These are phyloP conservation scores for Eleginops maclovinus DNA, from an alignment of 2,113 vertebrate species.

Conservation along the genomic window DNA sequence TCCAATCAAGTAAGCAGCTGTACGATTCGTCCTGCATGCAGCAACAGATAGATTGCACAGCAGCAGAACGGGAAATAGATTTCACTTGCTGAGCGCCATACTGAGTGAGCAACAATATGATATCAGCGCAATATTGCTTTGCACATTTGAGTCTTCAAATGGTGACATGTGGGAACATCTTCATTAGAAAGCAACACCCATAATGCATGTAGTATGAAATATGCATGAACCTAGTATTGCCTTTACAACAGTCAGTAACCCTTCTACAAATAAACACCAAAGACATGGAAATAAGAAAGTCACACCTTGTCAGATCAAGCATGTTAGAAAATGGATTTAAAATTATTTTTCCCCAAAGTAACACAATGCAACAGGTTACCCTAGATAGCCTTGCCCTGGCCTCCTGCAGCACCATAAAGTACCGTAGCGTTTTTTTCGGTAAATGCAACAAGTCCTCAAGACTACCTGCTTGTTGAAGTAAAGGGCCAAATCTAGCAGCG, in stretches of 20 bases:
- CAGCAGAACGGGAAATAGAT: conserved; percentile 29
- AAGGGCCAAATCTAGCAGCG: no score
- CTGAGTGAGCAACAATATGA: conserved; percentile 14
- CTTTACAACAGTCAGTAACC: neutral
- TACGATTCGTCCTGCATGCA: conserved; percentile 30
- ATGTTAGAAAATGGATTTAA: neutral
- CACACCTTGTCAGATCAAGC: no score
- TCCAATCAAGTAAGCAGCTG: conserved; percentile 39
- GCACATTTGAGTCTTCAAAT: neutral
- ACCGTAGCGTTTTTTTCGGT: no score
- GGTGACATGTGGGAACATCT: neutral
- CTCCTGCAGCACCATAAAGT: no score
- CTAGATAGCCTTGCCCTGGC: no score
- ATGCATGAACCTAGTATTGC: neutral
- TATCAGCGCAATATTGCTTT: neutral
- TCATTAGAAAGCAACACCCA: neutral
- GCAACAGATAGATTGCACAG: conserved; percentile 31
- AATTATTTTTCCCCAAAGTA: neutral
- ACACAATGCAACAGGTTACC: neutral
- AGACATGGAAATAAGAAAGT: neutral
- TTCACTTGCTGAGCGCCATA: conserved; percentile 5
- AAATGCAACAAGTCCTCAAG: no score
- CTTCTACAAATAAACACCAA: neutral
- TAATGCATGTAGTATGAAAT: neutral
- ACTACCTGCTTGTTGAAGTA: no score